Evolutionary conservation across 2,888 invertebrate genomes (phyloP), one percentile per base, ranked within the genome.

Genomic region (Mimachlamys varia): DNA sequence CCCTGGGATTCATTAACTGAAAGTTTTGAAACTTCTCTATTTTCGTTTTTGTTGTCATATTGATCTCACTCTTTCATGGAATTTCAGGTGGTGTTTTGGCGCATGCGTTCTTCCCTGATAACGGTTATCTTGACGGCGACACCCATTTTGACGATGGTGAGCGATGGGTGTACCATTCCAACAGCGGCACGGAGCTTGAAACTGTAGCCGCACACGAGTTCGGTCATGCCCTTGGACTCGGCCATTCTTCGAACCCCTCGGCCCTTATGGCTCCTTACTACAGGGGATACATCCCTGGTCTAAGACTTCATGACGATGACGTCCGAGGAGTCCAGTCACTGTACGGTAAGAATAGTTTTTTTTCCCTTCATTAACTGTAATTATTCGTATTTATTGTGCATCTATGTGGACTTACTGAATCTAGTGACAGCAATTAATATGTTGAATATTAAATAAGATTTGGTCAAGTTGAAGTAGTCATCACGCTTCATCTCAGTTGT

Each of bases 121-220:
- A 92, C 87, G 96, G 96, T 1, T 94, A 95, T 87, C 94, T 95
- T 4, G 92, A 92, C 76, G 96, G 96, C 0, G 94, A 95, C 87
- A 94, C 95, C 4, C 96, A 96, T 92, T 96, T 96, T 92, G 96
- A 96, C 91, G 95, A 96, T 27, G 95, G 94, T 27, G 96, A 96
- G 91, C 38, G 89, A n/a, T 96, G 96, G 96, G 94, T 94, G 22
- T 93, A 93, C 38, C 91, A 94, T 37, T 92, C 91, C 0, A 91
- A 92, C n/a, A 89, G 92, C 0, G 94, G 94, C 0, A 94, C 93
- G 12, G 94, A 95, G 62, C 92, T 96, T 27, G 92, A 94, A 89
- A 94, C 94, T 76, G 95, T 96, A n/a, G 96, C 96, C 12, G 95
- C 95, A n/a, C 96, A 96, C 91, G 96, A 96, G 92, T 94, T 96